phyloP scores from a whole-genome alignment of 2,113 vertebrate species.

The Promerops cafer region DNA sequence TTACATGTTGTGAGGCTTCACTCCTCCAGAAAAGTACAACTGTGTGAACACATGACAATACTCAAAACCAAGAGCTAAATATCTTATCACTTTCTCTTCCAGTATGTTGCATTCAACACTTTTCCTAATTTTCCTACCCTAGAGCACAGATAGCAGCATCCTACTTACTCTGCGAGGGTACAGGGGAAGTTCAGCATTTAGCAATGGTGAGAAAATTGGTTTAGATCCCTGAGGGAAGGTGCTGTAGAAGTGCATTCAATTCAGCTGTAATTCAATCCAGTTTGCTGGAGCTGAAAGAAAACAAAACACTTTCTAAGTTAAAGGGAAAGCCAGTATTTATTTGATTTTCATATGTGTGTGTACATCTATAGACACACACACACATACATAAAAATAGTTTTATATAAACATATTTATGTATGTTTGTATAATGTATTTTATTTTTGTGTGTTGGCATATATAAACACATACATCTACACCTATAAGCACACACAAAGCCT shows the following conservation, averaged over 20 bases:
- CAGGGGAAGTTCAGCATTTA: constrained; percentile 9
- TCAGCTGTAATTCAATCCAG: not conserved
- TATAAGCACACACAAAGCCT: not conserved
- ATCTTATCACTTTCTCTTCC: not conserved
- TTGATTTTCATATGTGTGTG: not conserved
- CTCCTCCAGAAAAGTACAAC: not conserved
- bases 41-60: not conserved
- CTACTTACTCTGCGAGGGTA: not conserved
- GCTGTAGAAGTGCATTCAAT: not conserved
- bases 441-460: not conserved
- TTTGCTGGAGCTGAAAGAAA: not conserved
- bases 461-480: fast-evolving
- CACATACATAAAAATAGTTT: fast-evolving
- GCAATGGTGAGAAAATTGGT: constrained; percentile 13
- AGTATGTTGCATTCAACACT: not conserved
- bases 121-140: not conserved
- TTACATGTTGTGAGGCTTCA: not conserved
- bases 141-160: not conserved
- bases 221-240: constrained; percentile 14
- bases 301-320: not conserved
- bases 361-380: not conserved
- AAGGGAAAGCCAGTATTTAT: not conserved
- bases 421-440: not conserved
- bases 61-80: not conserved
- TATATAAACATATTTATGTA: not conserved